These are phyloP conservation scores for Drosophila pseudotakahashii DNA, from an alignment of 2,888 invertebrate genomes.

Conservation along the genomic window DNA sequence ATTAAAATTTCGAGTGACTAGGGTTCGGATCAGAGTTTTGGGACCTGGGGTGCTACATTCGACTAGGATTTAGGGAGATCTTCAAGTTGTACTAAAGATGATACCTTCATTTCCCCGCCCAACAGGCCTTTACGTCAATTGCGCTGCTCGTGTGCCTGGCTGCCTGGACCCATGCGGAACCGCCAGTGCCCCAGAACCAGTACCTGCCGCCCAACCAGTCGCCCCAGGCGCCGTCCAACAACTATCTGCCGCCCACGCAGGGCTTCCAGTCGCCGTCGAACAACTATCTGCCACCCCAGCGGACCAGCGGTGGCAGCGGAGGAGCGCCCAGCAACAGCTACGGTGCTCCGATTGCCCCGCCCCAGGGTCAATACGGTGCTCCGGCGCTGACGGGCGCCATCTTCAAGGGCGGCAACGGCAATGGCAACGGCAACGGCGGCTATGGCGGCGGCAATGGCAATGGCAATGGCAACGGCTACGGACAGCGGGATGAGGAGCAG, in stretches of 20 bases:
- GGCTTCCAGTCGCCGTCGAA: conserved; percentile 83
- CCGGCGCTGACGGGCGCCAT: conserved; percentile 85
- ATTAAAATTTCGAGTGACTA: conserved; percentile 22
- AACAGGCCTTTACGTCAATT: conserved; percentile 82
- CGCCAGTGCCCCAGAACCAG: conserved; percentile 83
- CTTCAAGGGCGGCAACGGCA: conserved; percentile 81
- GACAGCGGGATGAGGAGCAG: conserved; percentile 81
- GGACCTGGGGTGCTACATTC: neutral
- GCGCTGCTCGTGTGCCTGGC: conserved; percentile 81
- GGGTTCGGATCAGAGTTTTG: neutral
- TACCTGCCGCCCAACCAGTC: conserved; percentile 85
- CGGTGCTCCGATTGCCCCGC: conserved; percentile 74
- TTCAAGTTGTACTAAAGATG: neutral
- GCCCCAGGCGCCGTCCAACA: conserved; percentile 80
- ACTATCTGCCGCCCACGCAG: conserved; percentile 84
- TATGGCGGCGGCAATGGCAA: conserved; percentile 49
- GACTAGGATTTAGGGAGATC: neutral
- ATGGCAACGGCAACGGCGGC: conserved; percentile 34
- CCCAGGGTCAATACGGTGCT: conserved; percentile 85
- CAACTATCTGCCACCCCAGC: conserved; percentile 84
- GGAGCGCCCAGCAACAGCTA: conserved; percentile 77
- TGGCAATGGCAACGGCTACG: conserved; percentile 59
- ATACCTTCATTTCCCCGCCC: neutral
- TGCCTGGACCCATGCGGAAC: conserved; percentile 82
- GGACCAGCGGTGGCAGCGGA: conserved; percentile 46